Evolutionary conservation across 2,113 vertebrate genomes (phyloP), one percentile per base, ranked within the genome.

Genomic region (Psammodynastes pulverulentus): DNA sequence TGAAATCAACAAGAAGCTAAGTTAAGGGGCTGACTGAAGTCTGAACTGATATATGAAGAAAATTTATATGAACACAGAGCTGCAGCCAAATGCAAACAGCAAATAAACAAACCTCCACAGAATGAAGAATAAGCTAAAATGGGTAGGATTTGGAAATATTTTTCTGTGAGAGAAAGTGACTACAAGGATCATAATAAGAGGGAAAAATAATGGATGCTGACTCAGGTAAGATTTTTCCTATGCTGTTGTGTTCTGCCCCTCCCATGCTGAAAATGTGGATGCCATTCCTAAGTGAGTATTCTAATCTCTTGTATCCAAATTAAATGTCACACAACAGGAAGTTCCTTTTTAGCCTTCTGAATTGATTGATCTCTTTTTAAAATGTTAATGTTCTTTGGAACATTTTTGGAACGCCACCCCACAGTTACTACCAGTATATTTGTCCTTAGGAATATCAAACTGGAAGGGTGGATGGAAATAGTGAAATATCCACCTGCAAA

Each of bases 401-500:
- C 24, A 46, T 24, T 85, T 85, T 23, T 85, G 12, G 84, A 46
- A 46, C 1, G 2, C 84, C 46, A 46, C 12, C 24, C 84, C 12
- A 23, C 86, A 90, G 79, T 86, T 94, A 92, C 49, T n/a, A 53
- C 24, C 91, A 87, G 84, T 89, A 67, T 34, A 24, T 51, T 0
- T 4, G 86, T 90, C 90, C 39, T 19, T 94, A 93, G 48, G 93
- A 91, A 95, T 94, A 54, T 79, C 43, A 79, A 19, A 49, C 21
- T 88, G 85, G 87, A 91, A 94, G 84, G 39, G n/a, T 48, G 1
- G 5, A 29, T 67, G 45, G 26, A 91, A 91, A 91, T 43, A 29
- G 39, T 56, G 51, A 23, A 49, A 67, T 13, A 58, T 54, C 13
- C 12, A 62, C 19, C 26, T 29, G 45, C 10, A 21, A 62, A 87